Evolutionary conservation across 2,113 vertebrate species (phyloP).

Genomic region (Saguinus imperator): DNA sequence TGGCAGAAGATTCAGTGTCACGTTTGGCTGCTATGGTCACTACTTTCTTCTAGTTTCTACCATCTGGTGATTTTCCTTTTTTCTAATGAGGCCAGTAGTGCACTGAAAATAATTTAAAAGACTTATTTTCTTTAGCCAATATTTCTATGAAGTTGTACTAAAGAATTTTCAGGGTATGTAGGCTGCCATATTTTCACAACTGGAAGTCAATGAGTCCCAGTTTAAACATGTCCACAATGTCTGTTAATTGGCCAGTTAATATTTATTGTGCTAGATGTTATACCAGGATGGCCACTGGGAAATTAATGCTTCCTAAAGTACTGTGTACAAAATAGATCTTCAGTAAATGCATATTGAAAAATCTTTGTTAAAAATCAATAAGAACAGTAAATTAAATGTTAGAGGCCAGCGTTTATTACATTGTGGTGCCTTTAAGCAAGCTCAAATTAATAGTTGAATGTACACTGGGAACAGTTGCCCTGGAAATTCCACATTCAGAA

Average conservation of each 20-base stretch:
- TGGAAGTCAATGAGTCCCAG: background rate
- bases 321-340: background rate
- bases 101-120: background rate
- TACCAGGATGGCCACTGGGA: background rate
- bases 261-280: background rate
- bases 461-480: background rate
- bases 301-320: background rate
- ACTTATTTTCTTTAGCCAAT: background rate
- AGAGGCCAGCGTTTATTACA: background rate
- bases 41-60: background rate
- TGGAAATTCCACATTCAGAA: background rate
- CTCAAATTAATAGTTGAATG: background rate
- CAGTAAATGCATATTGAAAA: background rate
- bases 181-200: background rate
- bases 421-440: background rate
- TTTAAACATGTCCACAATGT: background rate
- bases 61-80: background rate
- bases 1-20: background rate
- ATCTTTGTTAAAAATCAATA: background rate
- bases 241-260: background rate
- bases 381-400: conserved; percentile 18
- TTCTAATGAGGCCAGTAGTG: background rate
- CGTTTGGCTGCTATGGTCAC: background rate
- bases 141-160: background rate
- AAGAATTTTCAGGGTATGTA: background rate